Percentiles rank a stretch among this genome's conserved stretches.
phyloP scores from a whole-genome alignment of 2,797 vertebrate species.

The Xenops minutus region DNA sequence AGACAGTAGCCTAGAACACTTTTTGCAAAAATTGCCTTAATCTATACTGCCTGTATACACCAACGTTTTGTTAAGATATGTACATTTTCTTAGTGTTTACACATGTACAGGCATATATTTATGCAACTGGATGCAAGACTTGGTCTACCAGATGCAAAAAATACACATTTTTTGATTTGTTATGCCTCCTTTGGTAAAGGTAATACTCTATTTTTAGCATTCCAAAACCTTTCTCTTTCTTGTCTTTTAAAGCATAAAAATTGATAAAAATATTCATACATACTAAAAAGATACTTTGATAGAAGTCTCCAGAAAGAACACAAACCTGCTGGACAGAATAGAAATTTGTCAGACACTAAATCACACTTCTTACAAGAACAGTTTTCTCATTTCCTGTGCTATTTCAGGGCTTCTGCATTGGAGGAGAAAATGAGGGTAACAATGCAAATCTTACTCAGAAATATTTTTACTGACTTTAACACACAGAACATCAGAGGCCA shows the following conservation, averaged over 20 bases:
- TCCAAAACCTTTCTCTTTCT: background rate
- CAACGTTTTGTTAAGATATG: background rate
- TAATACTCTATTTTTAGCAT: background rate
- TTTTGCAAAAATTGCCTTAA: background rate
- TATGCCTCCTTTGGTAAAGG: background rate
- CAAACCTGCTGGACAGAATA: background rate
- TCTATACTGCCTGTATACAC: background rate
- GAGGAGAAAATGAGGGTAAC: background rate
- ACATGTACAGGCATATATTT: background rate
- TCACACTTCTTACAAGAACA: background rate
- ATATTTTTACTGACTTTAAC: background rate
- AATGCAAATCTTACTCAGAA: background rate
- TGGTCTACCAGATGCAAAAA: background rate
- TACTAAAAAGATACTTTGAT: background rate
- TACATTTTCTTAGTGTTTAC: background rate
- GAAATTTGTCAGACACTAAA: background rate
- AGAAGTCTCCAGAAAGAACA: background rate
- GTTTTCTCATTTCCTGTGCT: background rate
- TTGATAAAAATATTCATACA: background rate
- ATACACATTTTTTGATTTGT: background rate
- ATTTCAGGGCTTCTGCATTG: background rate
- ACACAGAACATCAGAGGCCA: background rate
- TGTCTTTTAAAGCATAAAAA: background rate
- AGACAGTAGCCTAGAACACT: background rate
- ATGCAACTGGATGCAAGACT: background rate